Percentiles rank a stretch among this genome's conserved stretches.
phyloP scores from a whole-genome alignment of 1,140 invertebrate genomes.

The Mercenaria mercenaria region DNA sequence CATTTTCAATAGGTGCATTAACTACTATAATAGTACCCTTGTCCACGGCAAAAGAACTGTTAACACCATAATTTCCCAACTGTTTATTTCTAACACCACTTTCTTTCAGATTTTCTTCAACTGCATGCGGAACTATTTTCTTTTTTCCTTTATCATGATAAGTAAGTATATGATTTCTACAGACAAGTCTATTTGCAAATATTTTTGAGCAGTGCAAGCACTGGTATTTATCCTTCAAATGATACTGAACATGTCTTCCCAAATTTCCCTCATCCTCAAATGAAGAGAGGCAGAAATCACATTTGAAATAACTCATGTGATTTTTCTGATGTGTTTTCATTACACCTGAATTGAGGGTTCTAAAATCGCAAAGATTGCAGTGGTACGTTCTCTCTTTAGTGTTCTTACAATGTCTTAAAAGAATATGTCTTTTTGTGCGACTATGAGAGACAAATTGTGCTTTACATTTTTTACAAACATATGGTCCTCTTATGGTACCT shows the following conservation, averaged over 20 bases:
- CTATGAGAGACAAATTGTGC: background rate
- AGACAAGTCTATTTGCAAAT: background rate
- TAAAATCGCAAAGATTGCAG: background rate
- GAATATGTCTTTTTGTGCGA: background rate
- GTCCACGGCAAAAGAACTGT: no score
- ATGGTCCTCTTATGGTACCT: background rate
- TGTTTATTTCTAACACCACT: no score
- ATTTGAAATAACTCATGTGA: background rate
- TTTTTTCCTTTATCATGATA: background rate
- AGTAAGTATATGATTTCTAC: background rate
- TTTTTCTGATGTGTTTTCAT: background rate
- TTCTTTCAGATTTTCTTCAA: no score
- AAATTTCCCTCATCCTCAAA: background rate
- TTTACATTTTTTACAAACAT: background rate
- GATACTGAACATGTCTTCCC: background rate
- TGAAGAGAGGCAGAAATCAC: background rate
- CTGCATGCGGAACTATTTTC: no score
- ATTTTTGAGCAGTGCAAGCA: background rate
- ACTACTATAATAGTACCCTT: no score
- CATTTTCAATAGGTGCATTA: no score
- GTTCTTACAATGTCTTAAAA: background rate
- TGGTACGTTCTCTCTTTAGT: background rate
- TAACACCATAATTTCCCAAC: no score
- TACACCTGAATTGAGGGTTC: background rate
- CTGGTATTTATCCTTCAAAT: background rate